Conservation (phyloP, 2,797 vertebrate species). For the Dendrocincla fuliginosa region DNA sequence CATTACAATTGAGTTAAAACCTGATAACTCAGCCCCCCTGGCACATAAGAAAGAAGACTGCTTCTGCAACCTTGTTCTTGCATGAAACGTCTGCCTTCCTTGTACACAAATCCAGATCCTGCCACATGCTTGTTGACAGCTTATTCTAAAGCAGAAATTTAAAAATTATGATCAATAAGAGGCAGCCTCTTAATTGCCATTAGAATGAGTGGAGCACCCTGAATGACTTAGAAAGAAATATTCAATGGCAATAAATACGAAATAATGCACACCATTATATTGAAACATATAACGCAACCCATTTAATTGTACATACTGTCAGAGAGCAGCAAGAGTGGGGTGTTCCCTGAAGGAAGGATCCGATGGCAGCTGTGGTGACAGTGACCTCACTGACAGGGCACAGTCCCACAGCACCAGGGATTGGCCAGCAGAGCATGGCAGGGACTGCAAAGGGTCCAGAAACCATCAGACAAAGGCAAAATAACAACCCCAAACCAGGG, state of each 20-base stretch:
- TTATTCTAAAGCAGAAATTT: background rate
- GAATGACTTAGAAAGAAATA: background rate
- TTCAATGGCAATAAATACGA: background rate
- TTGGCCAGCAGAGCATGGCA: rapidly evolving
- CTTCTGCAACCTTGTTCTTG: background rate
- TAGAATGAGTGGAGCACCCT: background rate
- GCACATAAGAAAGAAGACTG: background rate
- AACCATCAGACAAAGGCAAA: background rate
- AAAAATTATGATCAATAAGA: background rate
- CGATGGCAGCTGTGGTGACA: rapidly evolving
- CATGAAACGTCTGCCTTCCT: background rate
- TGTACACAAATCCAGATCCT: background rate
- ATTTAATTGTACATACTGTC: background rate
- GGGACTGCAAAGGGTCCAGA: background rate
- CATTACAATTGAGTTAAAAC: background rate
- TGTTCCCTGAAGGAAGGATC: background rate
- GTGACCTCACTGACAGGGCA: background rate
- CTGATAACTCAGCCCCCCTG: rapidly evolving
- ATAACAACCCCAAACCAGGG: background rate
- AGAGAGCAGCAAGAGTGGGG: background rate
- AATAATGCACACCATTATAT: background rate
- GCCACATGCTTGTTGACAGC: background rate
- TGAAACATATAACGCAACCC: background rate
- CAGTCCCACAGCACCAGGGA: background rate
- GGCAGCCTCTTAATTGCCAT: background rate